Evolutionary conservation across 2,888 invertebrate species (phyloP), one percentile per base, ranked within the genome.

Genomic region (Hyalella azteca): DNA sequence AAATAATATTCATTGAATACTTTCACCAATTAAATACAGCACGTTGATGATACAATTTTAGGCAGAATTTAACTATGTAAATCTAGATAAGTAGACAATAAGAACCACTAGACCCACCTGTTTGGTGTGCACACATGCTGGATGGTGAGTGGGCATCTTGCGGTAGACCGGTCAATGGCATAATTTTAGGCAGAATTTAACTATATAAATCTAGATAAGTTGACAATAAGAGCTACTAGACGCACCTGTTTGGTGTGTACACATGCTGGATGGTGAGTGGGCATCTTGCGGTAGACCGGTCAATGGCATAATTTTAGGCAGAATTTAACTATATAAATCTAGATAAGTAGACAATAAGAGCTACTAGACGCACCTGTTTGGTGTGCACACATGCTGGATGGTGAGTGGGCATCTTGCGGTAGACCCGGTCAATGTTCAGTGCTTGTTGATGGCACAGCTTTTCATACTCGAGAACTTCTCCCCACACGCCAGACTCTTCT

Each of bases 401-500:
- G 39, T 82, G 84, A 40, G 76, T 73, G n/a, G 84, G 84, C n/a
- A 80, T 82, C 59, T 81, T 80, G 19, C 78, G 77, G 36, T 81
- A 78, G 22, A 84, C 78, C 78, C 73, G 81, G 50, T 41, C 79
- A 32, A 80, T 81, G 11, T 50, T 54, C 48, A 78, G 78, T 79
- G 79, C 84, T 54, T 82, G 82, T 76, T 76, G 81, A 40, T 73
- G 79, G 39, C 78, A 81, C 29, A 76, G 78, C 75, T 45, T 75
- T 80, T 81, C 78, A 29, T 80, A 85, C 84, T 80, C 84, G 80
- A 75, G 85, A 82, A 75, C 82, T 78, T 84, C 82, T 13, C 81
- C 82, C 81, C 81, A 83, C 15, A 83, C 78, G 50, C 84, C 79
- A 45, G 79, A 75, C 77, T 84, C 78, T n/a, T 45, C 75, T 2